phyloP scores from a whole-genome alignment of 2,113 vertebrate species.

The Spilogale gracilis region DNA sequence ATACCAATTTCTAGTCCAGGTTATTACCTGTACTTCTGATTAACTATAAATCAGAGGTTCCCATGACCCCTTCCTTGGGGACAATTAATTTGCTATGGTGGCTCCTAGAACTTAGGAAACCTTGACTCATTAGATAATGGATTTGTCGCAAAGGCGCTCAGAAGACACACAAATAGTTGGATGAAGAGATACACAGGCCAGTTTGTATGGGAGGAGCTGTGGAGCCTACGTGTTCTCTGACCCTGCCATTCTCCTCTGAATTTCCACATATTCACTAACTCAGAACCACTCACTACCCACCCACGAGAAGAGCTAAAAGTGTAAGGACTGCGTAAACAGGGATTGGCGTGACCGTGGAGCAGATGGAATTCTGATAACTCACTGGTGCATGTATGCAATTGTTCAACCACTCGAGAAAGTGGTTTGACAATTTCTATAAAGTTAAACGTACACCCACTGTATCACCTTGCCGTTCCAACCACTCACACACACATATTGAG shows the following conservation, averaged over 20 bases:
- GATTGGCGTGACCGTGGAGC: not conserved
- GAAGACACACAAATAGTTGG: not conserved
- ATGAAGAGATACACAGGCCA: not conserved
- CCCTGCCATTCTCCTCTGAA: too few species aligned
- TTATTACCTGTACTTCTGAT: not conserved
- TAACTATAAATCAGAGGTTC: not conserved
- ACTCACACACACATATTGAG: not conserved
- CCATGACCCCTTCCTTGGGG: not conserved
- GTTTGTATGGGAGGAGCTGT: not conserved
- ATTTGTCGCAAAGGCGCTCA: not conserved
- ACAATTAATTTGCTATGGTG: not conserved
- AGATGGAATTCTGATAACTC: too few species aligned
- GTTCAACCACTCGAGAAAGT: not conserved
- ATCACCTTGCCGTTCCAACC: not conserved
- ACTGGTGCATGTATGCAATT: too few species aligned
- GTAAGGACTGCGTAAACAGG: not conserved
- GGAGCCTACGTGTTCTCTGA: rapidly evolving
- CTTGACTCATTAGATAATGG: not conserved
- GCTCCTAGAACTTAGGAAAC: not conserved
- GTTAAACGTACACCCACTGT: not conserved
- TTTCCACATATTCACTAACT: not conserved
- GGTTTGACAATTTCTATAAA: not conserved
- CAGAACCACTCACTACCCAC: not conserved
- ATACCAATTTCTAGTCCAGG: not conserved
- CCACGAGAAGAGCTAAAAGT: not conserved